Conservation (phyloP, 2,888 invertebrate genomes). For the Galeopsomyia nigrocyanea region DNA sequence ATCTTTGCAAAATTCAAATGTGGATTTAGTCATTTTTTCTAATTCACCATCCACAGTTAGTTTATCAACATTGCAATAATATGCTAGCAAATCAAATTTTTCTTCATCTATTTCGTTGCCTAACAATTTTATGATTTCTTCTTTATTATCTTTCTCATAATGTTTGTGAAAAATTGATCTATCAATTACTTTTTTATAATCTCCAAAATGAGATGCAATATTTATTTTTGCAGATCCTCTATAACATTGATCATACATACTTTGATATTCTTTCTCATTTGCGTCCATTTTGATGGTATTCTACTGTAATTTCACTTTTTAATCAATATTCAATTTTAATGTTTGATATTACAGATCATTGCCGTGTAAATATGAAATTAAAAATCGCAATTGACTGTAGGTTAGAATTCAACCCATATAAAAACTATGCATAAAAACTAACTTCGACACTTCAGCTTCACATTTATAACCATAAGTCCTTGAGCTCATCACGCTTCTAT, state of each 20-base stretch:
- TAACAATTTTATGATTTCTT: conserved; percentile 49
- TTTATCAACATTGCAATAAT: conserved; percentile 68
- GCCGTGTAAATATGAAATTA: too few relatives aligned
- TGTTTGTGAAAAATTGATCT: conserved; percentile 25
- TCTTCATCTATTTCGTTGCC: conserved; percentile 62
- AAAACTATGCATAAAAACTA: too few relatives aligned
- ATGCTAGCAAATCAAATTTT: conserved; percentile 67
- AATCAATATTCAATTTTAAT: too few relatives aligned
- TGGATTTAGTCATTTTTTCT: conserved; percentile 47
- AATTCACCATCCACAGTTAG: conserved; percentile 59
- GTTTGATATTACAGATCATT: too few relatives aligned
- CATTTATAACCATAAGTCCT: too few relatives aligned
- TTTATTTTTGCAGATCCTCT: conserved; percentile 47
- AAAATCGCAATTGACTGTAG: too few relatives aligned
- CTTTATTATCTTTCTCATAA: conserved; percentile 5
- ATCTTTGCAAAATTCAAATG: conserved; percentile 51
- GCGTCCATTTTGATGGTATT: too few relatives aligned
- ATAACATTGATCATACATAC: conserved; percentile 51
- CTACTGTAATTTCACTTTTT: too few relatives aligned
- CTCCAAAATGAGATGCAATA: conserved; percentile 45
- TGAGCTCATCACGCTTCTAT: too few relatives aligned
- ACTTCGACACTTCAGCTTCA: too few relatives aligned
- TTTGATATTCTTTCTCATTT: not conserved
- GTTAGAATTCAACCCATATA: too few relatives aligned
- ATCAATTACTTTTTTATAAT: conserved; percentile 42